Evolutionary conservation across 1,140 invertebrate species (phyloP).

Genomic region (Drosophila willistoni): DNA sequence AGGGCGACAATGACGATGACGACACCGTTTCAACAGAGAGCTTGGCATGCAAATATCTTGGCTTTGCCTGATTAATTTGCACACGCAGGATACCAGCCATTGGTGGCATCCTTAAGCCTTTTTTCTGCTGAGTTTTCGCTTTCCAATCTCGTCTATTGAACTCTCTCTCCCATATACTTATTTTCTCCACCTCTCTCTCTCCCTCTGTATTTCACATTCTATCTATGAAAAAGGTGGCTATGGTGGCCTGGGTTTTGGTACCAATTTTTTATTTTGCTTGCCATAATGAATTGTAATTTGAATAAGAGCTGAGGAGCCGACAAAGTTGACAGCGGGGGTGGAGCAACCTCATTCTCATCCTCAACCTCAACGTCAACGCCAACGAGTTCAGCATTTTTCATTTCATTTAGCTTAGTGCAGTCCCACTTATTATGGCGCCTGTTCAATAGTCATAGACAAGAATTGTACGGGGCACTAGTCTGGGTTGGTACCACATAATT

Average conservation of each 20-base stretch:
- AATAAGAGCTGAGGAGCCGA: slow-evolving; percentile 57
- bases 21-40: slow-evolving; percentile 56
- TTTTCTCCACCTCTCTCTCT: background rate
- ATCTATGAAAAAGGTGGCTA: slow-evolving; percentile 21
- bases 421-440: slow-evolving; percentile 55
- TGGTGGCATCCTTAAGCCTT: slow-evolving; percentile 67
- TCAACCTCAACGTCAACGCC: slow-evolving; percentile 1
- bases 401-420: slow-evolving; percentile 78
- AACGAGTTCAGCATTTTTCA: slow-evolving; percentile 66
- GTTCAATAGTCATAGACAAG: slow-evolving; percentile 54
- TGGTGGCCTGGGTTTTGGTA: slow-evolving; percentile 28
- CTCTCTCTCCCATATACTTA: slow-evolving; percentile 16
- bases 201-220: background rate
- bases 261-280: slow-evolving; percentile 56
- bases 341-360: background rate
- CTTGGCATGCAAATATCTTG: slow-evolving; percentile 71
- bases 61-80: slow-evolving; percentile 77
- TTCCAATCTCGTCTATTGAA: slow-evolving; percentile 78
- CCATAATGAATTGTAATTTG: slow-evolving; percentile 78
- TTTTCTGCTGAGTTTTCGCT: slow-evolving; percentile 75
- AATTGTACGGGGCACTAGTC: slow-evolving; percentile 24
- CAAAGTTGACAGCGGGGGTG: slow-evolving; percentile 12
- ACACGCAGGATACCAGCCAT: slow-evolving; percentile 65
- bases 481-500: slow-evolving; percentile 53
- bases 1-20: slow-evolving; percentile 52